These are phyloP conservation scores for Adineta ricciae DNA, from an alignment of 2,888 invertebrate species.

Conservation along the genomic window DNA sequence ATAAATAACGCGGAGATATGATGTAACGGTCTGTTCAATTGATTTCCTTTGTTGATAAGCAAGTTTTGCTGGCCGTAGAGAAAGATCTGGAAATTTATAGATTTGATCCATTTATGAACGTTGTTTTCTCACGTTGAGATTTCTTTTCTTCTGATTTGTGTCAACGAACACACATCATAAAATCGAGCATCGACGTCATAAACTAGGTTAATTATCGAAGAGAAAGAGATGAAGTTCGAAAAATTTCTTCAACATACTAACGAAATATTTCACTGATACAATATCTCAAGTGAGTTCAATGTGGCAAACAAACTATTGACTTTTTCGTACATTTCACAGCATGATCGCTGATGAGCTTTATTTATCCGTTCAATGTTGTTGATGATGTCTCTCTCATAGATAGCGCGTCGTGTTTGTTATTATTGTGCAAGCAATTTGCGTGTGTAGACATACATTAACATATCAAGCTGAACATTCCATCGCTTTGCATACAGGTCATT, in stretches of 20 bases:
- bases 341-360: not conserved
- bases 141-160: too few species aligned
- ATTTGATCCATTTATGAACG: too few species aligned
- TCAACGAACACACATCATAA: too few species aligned
- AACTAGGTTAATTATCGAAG: too few species aligned
- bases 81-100: too few species aligned
- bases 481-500: too few species aligned
- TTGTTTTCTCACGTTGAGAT: too few species aligned
- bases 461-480: slow-evolving; percentile 3
- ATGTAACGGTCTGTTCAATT: too few species aligned
- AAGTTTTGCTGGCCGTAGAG: too few species aligned
- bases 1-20: too few species aligned
- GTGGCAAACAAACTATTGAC: not conserved
- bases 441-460: not conserved
- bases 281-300: not conserved
- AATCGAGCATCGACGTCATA: too few species aligned
- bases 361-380: not conserved
- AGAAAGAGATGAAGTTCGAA: not conserved
- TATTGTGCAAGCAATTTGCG: not conserved
- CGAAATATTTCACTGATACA: slow-evolving; percentile 2
- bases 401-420: not conserved
- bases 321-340: not conserved
- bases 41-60: too few species aligned
- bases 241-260: not conserved
- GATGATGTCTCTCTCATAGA: slow-evolving; percentile 8